A percentile compares a stretch with the other conserved stretches of the same genome.
Conservation (phyloP, 2,113 vertebrate genomes). For the Barbus barbus region DNA sequence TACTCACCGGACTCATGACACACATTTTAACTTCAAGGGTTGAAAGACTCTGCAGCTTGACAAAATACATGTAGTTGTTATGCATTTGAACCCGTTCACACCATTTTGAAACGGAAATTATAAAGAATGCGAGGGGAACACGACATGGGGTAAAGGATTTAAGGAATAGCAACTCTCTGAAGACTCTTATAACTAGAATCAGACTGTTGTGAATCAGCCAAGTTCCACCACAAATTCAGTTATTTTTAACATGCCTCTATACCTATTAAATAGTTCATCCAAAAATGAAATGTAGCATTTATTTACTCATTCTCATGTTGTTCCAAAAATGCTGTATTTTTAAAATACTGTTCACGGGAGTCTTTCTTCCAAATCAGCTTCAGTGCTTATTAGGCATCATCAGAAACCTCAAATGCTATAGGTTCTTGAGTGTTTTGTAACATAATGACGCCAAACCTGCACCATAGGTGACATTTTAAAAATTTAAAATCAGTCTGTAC, state of each 20-base stretch:
- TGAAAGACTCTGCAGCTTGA: neutral
- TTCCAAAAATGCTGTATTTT: neutral
- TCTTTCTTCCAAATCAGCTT: neutral
- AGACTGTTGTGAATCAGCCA: neutral
- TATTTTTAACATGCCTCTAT: neutral
- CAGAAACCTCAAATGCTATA: neutral
- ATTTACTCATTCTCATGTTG: neutral
- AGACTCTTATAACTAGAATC: conserved; percentile 7
- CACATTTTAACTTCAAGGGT: too few species aligned
- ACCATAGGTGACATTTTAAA: too few species aligned
- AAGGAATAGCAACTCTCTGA: conserved; percentile 1
- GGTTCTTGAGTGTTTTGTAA: too few species aligned
- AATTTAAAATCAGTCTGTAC: too few species aligned
- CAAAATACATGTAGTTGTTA: neutral
- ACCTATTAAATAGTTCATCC: neutral
- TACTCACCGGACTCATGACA: neutral
- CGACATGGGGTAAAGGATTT: neutral
- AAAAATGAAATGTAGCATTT: neutral
- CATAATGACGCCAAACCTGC: too few species aligned
- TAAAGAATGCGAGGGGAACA: neutral
- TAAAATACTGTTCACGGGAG: neutral
- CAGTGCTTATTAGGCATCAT: neutral
- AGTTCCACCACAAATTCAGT: neutral
- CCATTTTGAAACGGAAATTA: neutral
- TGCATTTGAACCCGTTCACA: neutral